Conservation (phyloP, 2,888 invertebrate genomes). For the Drosophila lutescens region DNA sequence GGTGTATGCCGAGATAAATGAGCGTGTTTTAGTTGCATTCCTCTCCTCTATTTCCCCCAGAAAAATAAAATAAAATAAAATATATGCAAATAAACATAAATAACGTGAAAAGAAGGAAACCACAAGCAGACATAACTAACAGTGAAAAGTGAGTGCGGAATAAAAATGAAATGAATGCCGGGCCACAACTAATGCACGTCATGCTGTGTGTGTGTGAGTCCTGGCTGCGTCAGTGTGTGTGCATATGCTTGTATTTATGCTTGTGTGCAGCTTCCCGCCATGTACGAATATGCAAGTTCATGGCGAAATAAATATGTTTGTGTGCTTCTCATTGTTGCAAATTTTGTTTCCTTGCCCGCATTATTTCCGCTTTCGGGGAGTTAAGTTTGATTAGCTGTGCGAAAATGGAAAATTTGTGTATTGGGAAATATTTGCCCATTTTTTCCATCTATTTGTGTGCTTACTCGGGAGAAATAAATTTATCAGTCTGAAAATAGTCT, state of each 20-base stretch:
- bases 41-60: constrained; percentile 6
- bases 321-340: constrained; percentile 37
- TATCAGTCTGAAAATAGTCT: background rate
- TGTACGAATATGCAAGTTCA: constrained; percentile 6
- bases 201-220: constrained; percentile 8
- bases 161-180: constrained; percentile 60
- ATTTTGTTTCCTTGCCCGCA: constrained; percentile 36
- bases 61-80: constrained; percentile 53
- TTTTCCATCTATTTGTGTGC: background rate
- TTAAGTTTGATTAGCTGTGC: constrained; percentile 38
- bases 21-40: constrained; percentile 51
- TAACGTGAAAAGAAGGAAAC: constrained; percentile 69
- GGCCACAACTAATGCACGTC: constrained; percentile 48
- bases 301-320: constrained; percentile 16
- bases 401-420: constrained; percentile 17
- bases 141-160: constrained; percentile 66
- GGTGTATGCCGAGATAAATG: constrained; percentile 51
- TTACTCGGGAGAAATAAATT: background rate
- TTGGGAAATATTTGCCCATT: constrained; percentile 7
- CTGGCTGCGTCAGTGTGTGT: constrained; percentile 8
- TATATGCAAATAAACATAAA: constrained; percentile 69
- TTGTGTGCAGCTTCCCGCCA: constrained; percentile 14
- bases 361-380: constrained; percentile 37
- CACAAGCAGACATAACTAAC: constrained; percentile 76
- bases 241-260: constrained; percentile 34